Conservation (phyloP, 2,113 vertebrate species). For the Pimephales promelas region DNA sequence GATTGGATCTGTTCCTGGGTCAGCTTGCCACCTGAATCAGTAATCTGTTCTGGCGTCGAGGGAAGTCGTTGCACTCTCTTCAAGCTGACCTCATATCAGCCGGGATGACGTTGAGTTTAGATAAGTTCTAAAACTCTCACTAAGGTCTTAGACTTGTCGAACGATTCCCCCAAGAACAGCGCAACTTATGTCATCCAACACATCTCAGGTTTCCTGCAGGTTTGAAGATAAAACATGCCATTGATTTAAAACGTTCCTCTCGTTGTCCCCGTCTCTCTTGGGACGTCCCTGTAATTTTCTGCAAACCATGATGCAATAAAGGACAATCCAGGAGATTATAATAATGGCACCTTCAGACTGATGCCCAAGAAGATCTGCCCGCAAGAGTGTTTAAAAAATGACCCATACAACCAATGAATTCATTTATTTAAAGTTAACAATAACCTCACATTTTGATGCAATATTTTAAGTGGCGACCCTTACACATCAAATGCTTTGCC, state of each 20-base stretch:
- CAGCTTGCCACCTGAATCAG: conserved; percentile 46
- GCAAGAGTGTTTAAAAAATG: too few species aligned
- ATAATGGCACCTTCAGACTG: background rate
- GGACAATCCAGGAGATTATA: background rate
- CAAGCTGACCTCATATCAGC: background rate
- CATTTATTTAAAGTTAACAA: background rate
- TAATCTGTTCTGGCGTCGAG: conserved; percentile 31
- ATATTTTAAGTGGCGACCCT: too few species aligned
- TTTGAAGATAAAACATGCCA: background rate
- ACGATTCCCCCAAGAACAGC: background rate
- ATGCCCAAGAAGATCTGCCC: too few species aligned
- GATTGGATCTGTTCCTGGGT: conserved; percentile 52
- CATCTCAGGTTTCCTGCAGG: background rate
- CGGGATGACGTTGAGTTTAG: conserved; percentile 6
- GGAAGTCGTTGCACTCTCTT: background rate
- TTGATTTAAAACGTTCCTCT: background rate
- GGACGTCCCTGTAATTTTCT: background rate
- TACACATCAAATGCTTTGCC: background rate
- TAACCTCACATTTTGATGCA: background rate
- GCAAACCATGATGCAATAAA: conserved; percentile 1
- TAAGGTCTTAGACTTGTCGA: conserved; percentile 32
- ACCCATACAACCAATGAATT: background rate
- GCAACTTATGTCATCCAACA: background rate
- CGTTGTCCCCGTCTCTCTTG: background rate
- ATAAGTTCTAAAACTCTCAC: background rate